Base-by-base conservation (phyloP, 2,113 vertebrate genomes). In the Nothoprocta pentlandii region DNA sequence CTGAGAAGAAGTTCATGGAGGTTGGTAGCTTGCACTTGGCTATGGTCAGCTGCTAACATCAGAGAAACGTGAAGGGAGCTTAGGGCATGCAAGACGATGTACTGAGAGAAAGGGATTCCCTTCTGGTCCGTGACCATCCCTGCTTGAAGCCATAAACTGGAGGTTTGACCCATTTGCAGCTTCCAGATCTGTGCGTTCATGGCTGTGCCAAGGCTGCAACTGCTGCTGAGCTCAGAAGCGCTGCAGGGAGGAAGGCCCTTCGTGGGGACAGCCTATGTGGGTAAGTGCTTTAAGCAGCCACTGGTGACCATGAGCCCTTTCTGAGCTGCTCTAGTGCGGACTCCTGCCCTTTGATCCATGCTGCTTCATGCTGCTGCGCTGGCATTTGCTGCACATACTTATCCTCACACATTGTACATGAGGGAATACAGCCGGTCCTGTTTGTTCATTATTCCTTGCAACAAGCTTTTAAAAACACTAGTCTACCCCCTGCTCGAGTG, bases 1-100 rank as follows among this genome's bases (percentile, higher is more conserved):
- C 51, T 9, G 26, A 41, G 70, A 39, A 49, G 0, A 2, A 9
- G 51, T 4, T 3, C 0, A 1, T 17, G 6, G 26, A 14, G 58
- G 22, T 19, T 23, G 32, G 23, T 59, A 53, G 16, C 30, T 49
- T n/a, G 56, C 7, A 1, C 66, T 81, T 8, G 51, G 41, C 66
- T 61, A 30, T n/a, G 81, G 5, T 41, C 32, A 5, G 7, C 19
- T 64, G 7, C 32, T 2, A 4, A 58, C 13, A 7, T 26, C 53
- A 12, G 39, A 8, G 73, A 8, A 53, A 39, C 17, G 56, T 16
- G 56, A 36, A 16, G 21, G 74, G 32, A 70, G 8, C 41, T 26
- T 32, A 53, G 63, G 61, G 42, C 1, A 16, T 44, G 39, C 17
- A 4, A 4, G 20, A 46, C 2, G 0, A 22, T 15, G 20, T 14